A percentile compares a stretch with the other conserved stretches of the same genome.
These are phyloP conservation scores for Andrena flavipes DNA, from an alignment of 2,888 invertebrate genomes.

Conservation along the genomic window DNA sequence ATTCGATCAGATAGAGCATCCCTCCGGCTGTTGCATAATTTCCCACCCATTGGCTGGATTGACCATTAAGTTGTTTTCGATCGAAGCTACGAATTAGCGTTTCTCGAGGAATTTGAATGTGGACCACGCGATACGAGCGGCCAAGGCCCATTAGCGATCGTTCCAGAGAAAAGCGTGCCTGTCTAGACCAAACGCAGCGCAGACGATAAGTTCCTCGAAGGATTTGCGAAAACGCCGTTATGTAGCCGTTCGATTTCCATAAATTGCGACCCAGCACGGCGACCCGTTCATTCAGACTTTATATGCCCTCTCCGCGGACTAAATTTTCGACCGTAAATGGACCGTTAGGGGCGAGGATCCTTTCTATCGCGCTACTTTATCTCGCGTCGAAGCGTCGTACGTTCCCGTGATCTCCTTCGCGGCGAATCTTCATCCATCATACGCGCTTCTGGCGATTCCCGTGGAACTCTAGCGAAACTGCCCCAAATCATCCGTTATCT, in stretches of 20 bases:
- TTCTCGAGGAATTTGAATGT: not conserved
- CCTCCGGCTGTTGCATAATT: constrained; percentile 7
- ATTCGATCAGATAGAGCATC: not conserved
- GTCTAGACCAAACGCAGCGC: not conserved
- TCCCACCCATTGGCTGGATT: not conserved
- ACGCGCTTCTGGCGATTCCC: not conserved
- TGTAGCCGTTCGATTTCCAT: constrained; percentile 20
- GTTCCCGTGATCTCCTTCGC: not conserved
- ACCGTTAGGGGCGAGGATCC: constrained; percentile 11
- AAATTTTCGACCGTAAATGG: constrained; percentile 43
- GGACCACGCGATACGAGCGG: not conserved
- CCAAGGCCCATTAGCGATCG: not conserved
- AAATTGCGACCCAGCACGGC: constrained; percentile 4
- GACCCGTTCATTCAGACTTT: constrained; percentile 10
- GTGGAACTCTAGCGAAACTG: not conserved
- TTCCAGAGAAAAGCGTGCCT: not conserved
- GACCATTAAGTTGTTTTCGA: not conserved
- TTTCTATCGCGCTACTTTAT: constrained; percentile 30
- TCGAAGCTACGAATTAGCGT: not conserved
- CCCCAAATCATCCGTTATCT: constrained; percentile 7
- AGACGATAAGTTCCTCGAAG: not conserved
- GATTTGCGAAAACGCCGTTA: constrained; percentile 12
- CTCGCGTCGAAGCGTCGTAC: constrained; percentile 8
- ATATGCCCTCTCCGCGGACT: not conserved
- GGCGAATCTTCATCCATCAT: constrained; percentile 3